Evolutionary conservation across 2,888 invertebrate genomes (phyloP).

Genomic region (Serrognathus titanus): DNA sequence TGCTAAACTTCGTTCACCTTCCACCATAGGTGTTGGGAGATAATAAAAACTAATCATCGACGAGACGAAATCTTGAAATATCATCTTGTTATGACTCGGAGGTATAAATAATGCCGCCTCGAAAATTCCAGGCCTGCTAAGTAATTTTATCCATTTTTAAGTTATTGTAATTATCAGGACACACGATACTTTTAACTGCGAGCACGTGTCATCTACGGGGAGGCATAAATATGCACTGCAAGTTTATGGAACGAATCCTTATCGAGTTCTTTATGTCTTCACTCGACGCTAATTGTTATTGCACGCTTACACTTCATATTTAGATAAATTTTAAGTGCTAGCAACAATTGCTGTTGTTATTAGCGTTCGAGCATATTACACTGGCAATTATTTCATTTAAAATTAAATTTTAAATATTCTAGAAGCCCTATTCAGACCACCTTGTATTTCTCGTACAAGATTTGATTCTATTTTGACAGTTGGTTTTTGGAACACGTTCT

Average conservation of each 20-base stretch:
- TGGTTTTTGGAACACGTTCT: too few species aligned
- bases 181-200: constrained; percentile 30
- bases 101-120: constrained; percentile 18
- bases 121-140: constrained; percentile 14
- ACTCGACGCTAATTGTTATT: constrained; percentile 20
- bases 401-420: too few species aligned
- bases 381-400: too few species aligned
- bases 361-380: neutral
- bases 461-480: too few species aligned
- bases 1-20: too few species aligned
- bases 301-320: constrained; percentile 16
- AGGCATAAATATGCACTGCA: constrained; percentile 26
- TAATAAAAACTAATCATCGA: too few species aligned
- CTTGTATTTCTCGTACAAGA: too few species aligned
- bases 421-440: too few species aligned
- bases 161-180: constrained; percentile 30
- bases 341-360: constrained; percentile 3
- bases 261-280: constrained; percentile 23
- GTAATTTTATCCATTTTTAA: constrained; percentile 31
- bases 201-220: constrained; percentile 31
- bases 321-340: constrained; percentile 13
- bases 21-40: too few species aligned
- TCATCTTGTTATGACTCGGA: constrained; percentile 1
- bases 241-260: constrained; percentile 25
- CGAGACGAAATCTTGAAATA: neutral